phyloP scores from a whole-genome alignment of 2,797 vertebrate genomes.

The Tapera naevia region DNA sequence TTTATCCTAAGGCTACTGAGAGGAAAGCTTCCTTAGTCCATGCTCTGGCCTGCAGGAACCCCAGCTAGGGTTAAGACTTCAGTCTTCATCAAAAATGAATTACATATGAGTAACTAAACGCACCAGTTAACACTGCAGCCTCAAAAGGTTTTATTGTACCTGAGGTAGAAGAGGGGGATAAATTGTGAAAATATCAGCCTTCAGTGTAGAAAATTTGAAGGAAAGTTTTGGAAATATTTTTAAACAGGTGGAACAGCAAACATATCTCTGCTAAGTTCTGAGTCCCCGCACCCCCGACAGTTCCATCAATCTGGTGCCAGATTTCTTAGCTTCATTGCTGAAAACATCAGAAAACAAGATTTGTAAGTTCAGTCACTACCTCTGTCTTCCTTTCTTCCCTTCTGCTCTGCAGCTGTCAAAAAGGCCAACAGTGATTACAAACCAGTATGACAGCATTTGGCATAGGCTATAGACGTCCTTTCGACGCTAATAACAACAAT shows the following conservation, averaged over 20 bases:
- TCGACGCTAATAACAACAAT: not conserved
- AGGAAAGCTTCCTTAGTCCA: not conserved
- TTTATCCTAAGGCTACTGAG: slow-evolving; percentile 12
- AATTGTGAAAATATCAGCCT: not conserved
- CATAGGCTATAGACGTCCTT: slow-evolving; percentile 8
- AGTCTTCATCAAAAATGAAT: not conserved
- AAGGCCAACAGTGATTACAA: slow-evolving; percentile 24
- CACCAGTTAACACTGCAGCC: not conserved
- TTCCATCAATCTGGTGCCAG: not conserved
- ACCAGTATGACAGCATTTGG: slow-evolving; percentile 11
- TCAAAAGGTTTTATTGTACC: not conserved
- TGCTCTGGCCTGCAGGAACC: not conserved
- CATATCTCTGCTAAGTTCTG: not conserved
- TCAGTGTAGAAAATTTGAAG: not conserved
- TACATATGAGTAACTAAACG: slow-evolving; percentile 14
- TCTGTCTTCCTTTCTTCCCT: not conserved
- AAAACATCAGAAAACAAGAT: not conserved
- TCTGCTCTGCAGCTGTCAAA: slow-evolving; percentile 36
- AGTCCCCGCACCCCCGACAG: not conserved
- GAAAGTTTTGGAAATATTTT: not conserved
- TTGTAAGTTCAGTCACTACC: not conserved
- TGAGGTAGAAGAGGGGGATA: not conserved
- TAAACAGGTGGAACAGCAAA: not conserved
- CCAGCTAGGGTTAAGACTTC: not conserved
- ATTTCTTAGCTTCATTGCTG: not conserved